Evolutionary conservation across 2,797 vertebrate species (phyloP).

Genomic region (Cirrhinus molitorella): DNA sequence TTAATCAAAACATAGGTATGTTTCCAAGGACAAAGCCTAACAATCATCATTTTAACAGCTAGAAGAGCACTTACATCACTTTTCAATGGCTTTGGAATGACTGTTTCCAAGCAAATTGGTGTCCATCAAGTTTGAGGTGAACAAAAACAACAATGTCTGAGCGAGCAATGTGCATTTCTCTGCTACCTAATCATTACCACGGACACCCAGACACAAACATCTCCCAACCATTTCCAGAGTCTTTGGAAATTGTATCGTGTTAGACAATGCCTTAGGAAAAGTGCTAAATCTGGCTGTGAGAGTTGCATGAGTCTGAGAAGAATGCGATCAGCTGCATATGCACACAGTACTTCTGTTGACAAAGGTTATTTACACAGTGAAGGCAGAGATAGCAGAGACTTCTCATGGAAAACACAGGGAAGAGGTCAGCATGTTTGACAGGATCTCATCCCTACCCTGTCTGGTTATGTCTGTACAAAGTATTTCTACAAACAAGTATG

Average conservation of each 20-base stretch:
- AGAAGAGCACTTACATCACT: background rate
- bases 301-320: conserved; percentile 4
- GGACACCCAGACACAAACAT: conserved; percentile 31
- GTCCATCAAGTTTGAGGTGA: background rate
- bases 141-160: conserved; percentile 22
- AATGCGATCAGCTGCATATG: conserved; percentile 39
- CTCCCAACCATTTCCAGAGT: background rate
- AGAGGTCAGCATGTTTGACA: background rate
- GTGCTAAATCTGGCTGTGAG: conserved; percentile 36
- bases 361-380: conserved; percentile 48
- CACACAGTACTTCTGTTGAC: conserved; percentile 35
- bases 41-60: background rate
- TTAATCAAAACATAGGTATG: background rate
- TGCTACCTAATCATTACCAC: conserved; percentile 11
- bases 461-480: background rate
- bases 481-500: background rate
- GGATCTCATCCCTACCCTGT: conserved; percentile 2
- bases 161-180: background rate
- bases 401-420: conserved; percentile 26
- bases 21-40: background rate
- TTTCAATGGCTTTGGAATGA: background rate
- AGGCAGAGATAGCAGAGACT: conserved; percentile 40
- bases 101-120: background rate
- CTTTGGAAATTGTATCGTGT: conserved; percentile 2
- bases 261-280: conserved; percentile 32